These are phyloP conservation scores for Lates japonicus DNA, from an alignment of 2,797 vertebrate species.

Conservation along the genomic window DNA sequence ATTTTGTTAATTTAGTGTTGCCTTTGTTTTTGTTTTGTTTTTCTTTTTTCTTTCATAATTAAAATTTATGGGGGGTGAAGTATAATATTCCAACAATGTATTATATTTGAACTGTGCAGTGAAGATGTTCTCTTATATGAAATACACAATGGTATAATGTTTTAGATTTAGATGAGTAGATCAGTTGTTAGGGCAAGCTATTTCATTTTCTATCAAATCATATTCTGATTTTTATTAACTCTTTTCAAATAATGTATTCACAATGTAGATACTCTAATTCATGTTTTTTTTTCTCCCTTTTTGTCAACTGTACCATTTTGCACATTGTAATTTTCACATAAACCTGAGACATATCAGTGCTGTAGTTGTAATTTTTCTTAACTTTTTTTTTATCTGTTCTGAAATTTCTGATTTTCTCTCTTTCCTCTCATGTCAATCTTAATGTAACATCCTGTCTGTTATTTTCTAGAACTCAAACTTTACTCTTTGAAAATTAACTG, in stretches of 20 bases:
- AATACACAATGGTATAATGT: constrained; percentile 92
- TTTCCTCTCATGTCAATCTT: constrained; percentile 61
- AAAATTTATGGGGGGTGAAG: constrained; percentile 76
- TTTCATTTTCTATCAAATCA: constrained; percentile 96
- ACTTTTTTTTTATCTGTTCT: constrained; percentile 33
- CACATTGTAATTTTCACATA: constrained; percentile 92
- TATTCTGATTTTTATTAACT: constrained; percentile 94
- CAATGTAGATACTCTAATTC: constrained; percentile 91
- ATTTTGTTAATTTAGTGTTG: constrained; percentile 48
- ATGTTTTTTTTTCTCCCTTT: constrained; percentile 76
- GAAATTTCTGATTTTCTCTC: constrained; percentile 43
- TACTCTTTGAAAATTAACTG: constrained; percentile 81
- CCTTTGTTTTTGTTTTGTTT: constrained; percentile 24
- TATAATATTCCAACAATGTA: constrained; percentile 86
- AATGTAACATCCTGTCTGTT: constrained; percentile 78
- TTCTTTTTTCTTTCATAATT: constrained; percentile 88
- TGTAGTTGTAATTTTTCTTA: constrained; percentile 52
- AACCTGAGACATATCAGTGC: constrained; percentile 73
- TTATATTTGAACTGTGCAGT: constrained; percentile 96
- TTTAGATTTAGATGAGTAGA: constrained; percentile 96
- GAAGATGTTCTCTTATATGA: constrained; percentile 95
- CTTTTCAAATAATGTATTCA: constrained; percentile 94
- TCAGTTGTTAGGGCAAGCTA: constrained; percentile 91
- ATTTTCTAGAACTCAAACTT: constrained; percentile 82
- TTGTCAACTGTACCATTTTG: constrained; percentile 91